Evolutionary conservation across 2,888 invertebrate species (phyloP), one percentile per base, ranked within the genome.

Genomic region (Micoletzkya japonica): DNA sequence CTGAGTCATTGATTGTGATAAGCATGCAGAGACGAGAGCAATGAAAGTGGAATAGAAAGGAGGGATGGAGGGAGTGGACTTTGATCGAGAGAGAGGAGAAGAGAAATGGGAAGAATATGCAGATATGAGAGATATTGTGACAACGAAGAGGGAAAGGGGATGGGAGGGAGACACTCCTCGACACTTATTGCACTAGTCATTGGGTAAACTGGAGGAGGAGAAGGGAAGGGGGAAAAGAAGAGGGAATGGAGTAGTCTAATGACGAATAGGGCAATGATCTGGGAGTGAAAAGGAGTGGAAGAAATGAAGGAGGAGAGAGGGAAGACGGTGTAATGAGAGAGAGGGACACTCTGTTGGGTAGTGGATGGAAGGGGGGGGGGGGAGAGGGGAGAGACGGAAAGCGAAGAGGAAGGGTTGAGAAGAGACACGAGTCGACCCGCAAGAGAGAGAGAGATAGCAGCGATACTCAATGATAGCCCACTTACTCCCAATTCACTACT

Each of bases 31-130:
- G n/a, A n/a, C n/a, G n/a, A n/a, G n/a, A n/a, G n/a, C n/a, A n/a
- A n/a, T n/a, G n/a, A n/a, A n/a, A n/a, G n/a, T n/a, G n/a, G n/a
- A n/a, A n/a, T n/a, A n/a, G n/a, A n/a, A n/a, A n/a, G 44, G 44
- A 44, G 44, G 20, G 44, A 44, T 10, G 20, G 44, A 44, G 44
- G 20, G 44, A 44, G 44, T 14, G 44, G n/a, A n/a, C n/a, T n/a
- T n/a, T n/a, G n/a, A n/a, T n/a, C n/a, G 56, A 56, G 56, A 56
- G 56, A 56, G 56, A 56, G 56, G n/a, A 24, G n/a, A 24, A 56
- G 56, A 56, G 56, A 56, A 24, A 56, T 10, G n/a, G n/a, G n/a
- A n/a, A n/a, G n/a, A n/a, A n/a, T n/a, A n/a, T n/a, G n/a, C n/a
- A 56, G 56, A 56, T 10, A 56, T 10, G 56, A 56, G 56, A 56